Base-by-base conservation (phyloP, 2,888 invertebrate genomes). In the Acanthacorydalis orientalis region DNA sequence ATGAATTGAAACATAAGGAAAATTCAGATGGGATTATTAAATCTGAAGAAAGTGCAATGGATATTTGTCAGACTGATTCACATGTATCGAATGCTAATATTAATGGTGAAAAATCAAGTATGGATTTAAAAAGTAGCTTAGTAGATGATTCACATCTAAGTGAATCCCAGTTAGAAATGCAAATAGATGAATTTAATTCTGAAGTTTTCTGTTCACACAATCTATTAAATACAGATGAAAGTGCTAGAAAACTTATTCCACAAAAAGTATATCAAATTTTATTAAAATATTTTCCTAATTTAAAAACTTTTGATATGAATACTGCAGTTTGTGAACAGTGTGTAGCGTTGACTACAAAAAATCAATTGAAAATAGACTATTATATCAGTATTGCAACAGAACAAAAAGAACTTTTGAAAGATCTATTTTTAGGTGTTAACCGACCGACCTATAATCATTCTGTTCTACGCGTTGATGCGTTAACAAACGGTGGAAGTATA, bases 181-280 rank as follows among this genome's bases (percentile, higher is more conserved):
- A 37, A 9, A 12, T 37, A 37, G 14, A 37, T 37, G 37, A 37
- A 37, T 8, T 37, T 37, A 37, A 37, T 37, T 37, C 37, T 12
- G 42, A 42, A 11, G 12, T 42, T 15, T 10, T 42, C 8, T 42
- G 42, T 16, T 15, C 14, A 1, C 42, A 42, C 11, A 68, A 62
- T 34, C 57, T 63, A 23, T 54, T 70, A 32, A 56, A 55, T 43
- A 57, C 63, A 4, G 66, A 69, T 47, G 57, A 58, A 43, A 42
- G 31, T 31, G 15, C 16, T 42, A 62, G 72, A 44, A 67, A 68
- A 54, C 56, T 73, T 31, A 68, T 76, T 8, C 67, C 73, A 1
- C 55, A 57, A 7, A 61, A 63, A 50, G 70, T 68, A 2, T 77
- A 75, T 75, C 51, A 56, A 31, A 67, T 72, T 49, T 57, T 77